Base-by-base conservation (phyloP, 2,888 invertebrate species). In the Hydropsyche betteni region DNA sequence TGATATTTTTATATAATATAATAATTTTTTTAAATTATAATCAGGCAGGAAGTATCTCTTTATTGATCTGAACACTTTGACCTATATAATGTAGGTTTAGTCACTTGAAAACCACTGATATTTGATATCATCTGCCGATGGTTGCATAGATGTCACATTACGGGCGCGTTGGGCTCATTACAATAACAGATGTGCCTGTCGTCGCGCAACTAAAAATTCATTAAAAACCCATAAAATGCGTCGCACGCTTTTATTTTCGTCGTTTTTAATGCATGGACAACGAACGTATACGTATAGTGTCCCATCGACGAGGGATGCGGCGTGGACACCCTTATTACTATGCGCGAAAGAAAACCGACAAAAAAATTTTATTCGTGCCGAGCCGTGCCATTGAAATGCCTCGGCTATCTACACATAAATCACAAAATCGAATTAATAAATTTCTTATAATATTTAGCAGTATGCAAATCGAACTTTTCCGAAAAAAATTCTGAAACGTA, bases 191-290 rank as follows among this genome's bases (percentile, higher is more conserved):
- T 78, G 78, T 74, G 36, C 44, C 64, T 75, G 69, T 76, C 76
- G 73, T 72, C 78, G 73, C 61, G 50, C 53, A 73, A 69, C 72
- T 72, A 68, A 76, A 76, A 76, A 72, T 76, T 77, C 76, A 77
- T 76, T 78, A 78, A 78, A 78, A 78, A 78, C 73, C 38, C 74
- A 78, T 78, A 75, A 78, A 74, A 76, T 24, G 75, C 68, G 64
- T 72, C 55, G 36, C 68, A 38, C 44, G 74, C 64, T 61, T 75
- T 75, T 75, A 72, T 75, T 72, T 71, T 71, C 34, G 64, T 64
- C 36, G 34, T 34, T 6, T 64, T 64, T 64, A 36, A 64, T 64
- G 34, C n/a, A 58, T 24, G 58, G 16, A 24, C 14, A 16, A 58
- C 14, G 16, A 58, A 14, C 44, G 44, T 44, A 44, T 44, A 44